These are phyloP conservation scores for Sturmia bella DNA, from an alignment of 2,888 invertebrate genomes.

Conservation along the genomic window DNA sequence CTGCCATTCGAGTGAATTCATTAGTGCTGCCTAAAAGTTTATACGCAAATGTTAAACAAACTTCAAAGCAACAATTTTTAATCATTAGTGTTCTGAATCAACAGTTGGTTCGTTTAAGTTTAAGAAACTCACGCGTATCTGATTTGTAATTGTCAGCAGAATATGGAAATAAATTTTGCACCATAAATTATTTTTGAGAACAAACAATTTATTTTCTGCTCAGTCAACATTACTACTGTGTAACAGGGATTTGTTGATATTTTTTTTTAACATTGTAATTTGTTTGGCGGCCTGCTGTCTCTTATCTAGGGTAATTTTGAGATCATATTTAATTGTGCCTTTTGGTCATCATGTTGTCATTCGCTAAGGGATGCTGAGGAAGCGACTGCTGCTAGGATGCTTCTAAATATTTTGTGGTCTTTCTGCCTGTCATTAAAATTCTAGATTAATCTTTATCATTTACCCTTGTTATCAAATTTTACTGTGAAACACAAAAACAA, in stretches of 20 bases:
- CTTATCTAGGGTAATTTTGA: constrained; percentile 23
- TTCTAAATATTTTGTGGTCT: background rate
- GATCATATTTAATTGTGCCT: constrained; percentile 31
- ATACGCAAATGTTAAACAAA: background rate
- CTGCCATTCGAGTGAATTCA: background rate
- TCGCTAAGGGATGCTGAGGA: background rate
- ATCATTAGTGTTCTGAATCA: constrained; percentile 32
- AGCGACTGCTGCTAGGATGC: no score
- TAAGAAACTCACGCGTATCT: constrained; percentile 2
- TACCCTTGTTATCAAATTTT: constrained; percentile 26
- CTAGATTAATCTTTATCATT: constrained; percentile 38
- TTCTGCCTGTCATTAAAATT: constrained; percentile 12
- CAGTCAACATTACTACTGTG: background rate
- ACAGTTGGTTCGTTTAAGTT: constrained; percentile 32
- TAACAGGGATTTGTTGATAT: no score
- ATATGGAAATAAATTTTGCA: background rate
- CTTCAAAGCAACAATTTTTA: constrained; percentile 23
- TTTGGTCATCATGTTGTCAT: background rate
- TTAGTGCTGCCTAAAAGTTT: background rate
- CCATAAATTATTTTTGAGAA: background rate
- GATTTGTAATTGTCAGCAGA: constrained; percentile 35
- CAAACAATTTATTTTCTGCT: background rate
- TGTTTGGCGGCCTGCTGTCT: background rate
- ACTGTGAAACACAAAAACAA: constrained; percentile 28
- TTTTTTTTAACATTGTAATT: background rate